Evolutionary conservation across 2,797 vertebrate genomes (phyloP).

Genomic region (Smutsia temminckii): DNA sequence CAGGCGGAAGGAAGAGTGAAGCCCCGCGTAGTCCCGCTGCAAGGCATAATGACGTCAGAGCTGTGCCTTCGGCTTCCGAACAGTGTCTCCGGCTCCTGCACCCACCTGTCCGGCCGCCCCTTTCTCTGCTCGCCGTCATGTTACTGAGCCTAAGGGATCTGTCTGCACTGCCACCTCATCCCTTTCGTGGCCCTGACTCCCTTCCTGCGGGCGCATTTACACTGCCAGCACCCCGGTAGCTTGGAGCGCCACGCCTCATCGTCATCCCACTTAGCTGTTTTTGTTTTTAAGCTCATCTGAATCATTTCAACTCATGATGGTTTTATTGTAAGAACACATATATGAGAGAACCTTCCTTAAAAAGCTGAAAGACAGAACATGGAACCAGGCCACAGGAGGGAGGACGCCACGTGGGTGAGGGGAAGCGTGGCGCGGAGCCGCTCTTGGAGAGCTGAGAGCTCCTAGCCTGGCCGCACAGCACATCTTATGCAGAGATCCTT

Average conservation of each 20-base stretch:
- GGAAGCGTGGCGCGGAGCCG: not conserved
- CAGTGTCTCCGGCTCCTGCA: not conserved
- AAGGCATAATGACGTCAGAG: not conserved
- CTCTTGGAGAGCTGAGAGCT: not conserved
- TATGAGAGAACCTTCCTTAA: not conserved
- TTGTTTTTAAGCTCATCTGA: not conserved
- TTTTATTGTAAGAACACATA: not conserved
- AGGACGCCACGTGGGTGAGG: not conserved
- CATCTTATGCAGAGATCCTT: not conserved
- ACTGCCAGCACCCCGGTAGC: not conserved
- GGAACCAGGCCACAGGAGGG: not conserved
- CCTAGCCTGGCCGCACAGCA: not conserved
- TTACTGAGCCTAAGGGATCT: not conserved
- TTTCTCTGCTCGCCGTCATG: not conserved
- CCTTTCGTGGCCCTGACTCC: not conserved
- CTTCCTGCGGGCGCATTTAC: not conserved
- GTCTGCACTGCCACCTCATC: not conserved
- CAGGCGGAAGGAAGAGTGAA: not conserved
- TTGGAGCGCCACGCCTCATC: not conserved
- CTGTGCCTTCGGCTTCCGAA: not conserved
- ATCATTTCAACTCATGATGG: slow-evolving; percentile 1
- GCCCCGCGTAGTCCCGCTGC: not conserved
- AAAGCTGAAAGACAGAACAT: not conserved
- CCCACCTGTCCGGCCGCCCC: not conserved
- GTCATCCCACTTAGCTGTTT: not conserved